These are phyloP conservation scores for Aurelia sp. DNA, from an alignment of 30 jellyfish, hydroid and myxozoan genomes.

Conservation along the genomic window DNA sequence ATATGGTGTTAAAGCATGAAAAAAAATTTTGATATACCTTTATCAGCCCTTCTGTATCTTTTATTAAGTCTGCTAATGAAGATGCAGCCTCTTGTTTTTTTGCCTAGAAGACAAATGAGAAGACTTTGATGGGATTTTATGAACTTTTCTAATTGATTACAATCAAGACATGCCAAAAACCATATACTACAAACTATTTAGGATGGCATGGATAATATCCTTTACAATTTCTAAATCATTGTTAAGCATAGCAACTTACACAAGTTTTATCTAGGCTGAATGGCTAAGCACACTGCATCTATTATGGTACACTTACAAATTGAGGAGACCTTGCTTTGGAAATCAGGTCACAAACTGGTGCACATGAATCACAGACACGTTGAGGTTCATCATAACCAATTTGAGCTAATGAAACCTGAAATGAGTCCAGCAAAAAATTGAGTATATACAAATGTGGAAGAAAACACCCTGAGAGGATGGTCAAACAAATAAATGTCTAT, in stretches of 20 bases:
- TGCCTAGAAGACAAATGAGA: constrained; percentile 38
- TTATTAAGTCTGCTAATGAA: constrained; percentile 58
- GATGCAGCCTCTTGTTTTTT: constrained; percentile 85
- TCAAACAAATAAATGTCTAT: too few species aligned
- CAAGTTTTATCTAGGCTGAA: too few species aligned
- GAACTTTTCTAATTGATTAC: too few species aligned
- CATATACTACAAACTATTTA: too few species aligned
- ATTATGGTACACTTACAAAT: constrained; percentile 62
- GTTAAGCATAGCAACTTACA: too few species aligned
- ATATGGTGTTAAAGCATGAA: background rate
- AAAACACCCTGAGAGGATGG: too few species aligned
- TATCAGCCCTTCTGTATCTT: constrained; percentile 57
- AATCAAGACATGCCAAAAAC: too few species aligned
- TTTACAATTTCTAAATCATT: too few species aligned
- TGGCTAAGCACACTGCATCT: too few species aligned
- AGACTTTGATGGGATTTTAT: too few species aligned
- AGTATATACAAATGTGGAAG: too few species aligned
- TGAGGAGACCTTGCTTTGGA: constrained; percentile 82
- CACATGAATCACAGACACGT: constrained; percentile 85
- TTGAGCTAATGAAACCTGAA: constrained; percentile 73
- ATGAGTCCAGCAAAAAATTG: background rate
- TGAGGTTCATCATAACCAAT: constrained; percentile 91
- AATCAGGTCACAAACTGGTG: constrained; percentile 80
- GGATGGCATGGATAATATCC: too few species aligned
- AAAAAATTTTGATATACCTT: constrained; percentile 27